Percentiles rank a stretch among this genome's conserved stretches.
These are phyloP conservation scores for Emydoidea blandingii DNA, from an alignment of 2,797 vertebrate genomes.

Conservation along the genomic window DNA sequence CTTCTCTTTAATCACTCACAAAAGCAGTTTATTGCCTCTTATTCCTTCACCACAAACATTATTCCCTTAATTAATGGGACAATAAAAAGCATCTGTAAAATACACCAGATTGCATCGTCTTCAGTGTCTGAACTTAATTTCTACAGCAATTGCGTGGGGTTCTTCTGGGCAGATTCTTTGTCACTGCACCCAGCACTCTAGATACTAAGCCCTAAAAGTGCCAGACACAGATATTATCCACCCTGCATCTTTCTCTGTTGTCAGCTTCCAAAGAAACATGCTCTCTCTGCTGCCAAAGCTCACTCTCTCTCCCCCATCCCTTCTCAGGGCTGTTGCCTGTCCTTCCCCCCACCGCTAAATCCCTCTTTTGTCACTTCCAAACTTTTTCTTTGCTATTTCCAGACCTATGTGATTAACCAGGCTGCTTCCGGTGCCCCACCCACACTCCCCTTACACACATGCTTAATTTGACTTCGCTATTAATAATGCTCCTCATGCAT, in stretches of 20 bases:
- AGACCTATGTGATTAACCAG: accelerated
- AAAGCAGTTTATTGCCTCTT: conserved; percentile 43
- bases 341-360: not conserved
- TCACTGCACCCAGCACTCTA: not conserved
- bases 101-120: not conserved
- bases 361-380: not conserved
- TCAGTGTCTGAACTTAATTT: conserved; percentile 1
- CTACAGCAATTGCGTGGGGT: not conserved
- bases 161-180: not conserved
- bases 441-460: accelerated
- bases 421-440: not conserved
- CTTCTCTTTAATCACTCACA: conserved; percentile 37
- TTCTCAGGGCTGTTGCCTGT: not conserved
- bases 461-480: not conserved
- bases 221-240: not conserved
- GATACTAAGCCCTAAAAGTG: not conserved
- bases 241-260: not conserved
- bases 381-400: not conserved
- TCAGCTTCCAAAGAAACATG: not conserved
- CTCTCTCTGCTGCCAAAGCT: not conserved
- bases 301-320: not conserved
- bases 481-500: not conserved
- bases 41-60: conserved; percentile 38
- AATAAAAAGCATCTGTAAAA: conserved; percentile 50
- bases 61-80: conserved; percentile 42